Conservation (phyloP, 2,113 vertebrate genomes). For the Poeciliopsis prolifica region DNA sequence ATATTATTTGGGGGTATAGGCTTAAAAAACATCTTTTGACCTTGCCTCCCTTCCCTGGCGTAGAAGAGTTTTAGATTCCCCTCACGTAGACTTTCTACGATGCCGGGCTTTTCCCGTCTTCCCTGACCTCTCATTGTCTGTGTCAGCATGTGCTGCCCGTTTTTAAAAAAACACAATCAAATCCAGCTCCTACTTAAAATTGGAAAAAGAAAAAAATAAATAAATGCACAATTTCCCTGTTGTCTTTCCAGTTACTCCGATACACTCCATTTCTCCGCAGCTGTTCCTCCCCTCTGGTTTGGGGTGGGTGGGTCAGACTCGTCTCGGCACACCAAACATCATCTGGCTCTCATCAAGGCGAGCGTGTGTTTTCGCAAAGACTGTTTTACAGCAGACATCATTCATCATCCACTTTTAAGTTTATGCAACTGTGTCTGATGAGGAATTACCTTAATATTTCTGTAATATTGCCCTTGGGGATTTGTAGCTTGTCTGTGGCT, state of each 20-base stretch:
- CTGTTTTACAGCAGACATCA: conserved; percentile 56
- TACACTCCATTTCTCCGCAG: conserved; percentile 59
- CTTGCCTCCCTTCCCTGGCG: not conserved
- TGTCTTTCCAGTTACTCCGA: conserved; percentile 61
- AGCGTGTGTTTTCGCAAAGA: conserved; percentile 59
- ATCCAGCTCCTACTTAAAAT: conserved; percentile 49
- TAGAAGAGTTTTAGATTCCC: conserved; percentile 41
- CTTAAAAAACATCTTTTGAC: conserved; percentile 21
- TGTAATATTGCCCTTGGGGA: conserved; percentile 30
- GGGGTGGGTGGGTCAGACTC: conserved; percentile 57
- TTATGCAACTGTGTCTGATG: conserved; percentile 46
- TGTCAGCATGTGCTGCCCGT: conserved; percentile 4
- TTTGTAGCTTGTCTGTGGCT: conserved; percentile 29
- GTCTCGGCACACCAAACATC: conserved; percentile 35
- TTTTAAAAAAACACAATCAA: conserved; percentile 45
- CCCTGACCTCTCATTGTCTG: conserved; percentile 34
- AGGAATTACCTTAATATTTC: conserved; percentile 60
- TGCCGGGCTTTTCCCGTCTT: conserved; percentile 42
- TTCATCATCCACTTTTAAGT: conserved; percentile 60
- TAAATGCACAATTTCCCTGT: conserved; percentile 49
- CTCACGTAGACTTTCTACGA: conserved; percentile 50
- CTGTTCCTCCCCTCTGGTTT: conserved; percentile 60
- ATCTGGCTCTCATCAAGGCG: conserved; percentile 65
- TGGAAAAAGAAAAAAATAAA: conserved; percentile 3
- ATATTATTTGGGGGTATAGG: conserved; percentile 13